Evolutionary conservation across 2,113 vertebrate species (phyloP), one percentile per base, ranked within the genome.

Genomic region (Triplophysa tibetana): DNA sequence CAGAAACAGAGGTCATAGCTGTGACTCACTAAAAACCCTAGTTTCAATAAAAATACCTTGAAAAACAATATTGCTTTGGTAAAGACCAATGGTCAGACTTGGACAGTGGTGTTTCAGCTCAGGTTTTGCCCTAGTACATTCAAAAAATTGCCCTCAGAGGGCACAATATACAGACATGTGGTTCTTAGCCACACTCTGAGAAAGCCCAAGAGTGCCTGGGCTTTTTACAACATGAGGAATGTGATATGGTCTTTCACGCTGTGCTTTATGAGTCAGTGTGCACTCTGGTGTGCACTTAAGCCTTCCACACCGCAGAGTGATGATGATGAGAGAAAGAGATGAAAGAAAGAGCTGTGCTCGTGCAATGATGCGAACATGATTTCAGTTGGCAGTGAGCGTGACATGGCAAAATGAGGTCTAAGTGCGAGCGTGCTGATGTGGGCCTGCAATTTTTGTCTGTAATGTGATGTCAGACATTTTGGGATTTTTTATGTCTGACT

Each of bases 101-200:
- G 52, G 52, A 56, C 52, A n/a, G 52, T 19, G 52, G 14, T 60
- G 52, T 26, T 23, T 41, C 23, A 48, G 41, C 2, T 50, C 43
- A 50, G 72, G 23, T 41, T n/a, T 69, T 62, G 54, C 54, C 54
- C 19, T 24, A 13, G 24, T 76, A 67, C 26, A 23, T 29, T n/a
- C 13, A 60, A 33, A 61, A 61, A 68, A 81, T 64, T 69, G 70
- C 38, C 21, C 48, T 24, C 21, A 74, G 72, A 16, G 24, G 66
- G 60, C 73, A 76, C 56, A 58, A 43, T 68, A 43, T 68, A 70
- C 26, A 76, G 23, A 62, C 26, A 81, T 76, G 52, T 76, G 65
- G 73, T 76, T 81, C 63, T 81, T 19, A 69, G 80, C 65, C 68
- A 9, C 21, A 69, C 56, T 23, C 80, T 29, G 41, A 69, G 63